phyloP scores from a whole-genome alignment of 2,113 vertebrate species.

The Neolamprologus longior region DNA sequence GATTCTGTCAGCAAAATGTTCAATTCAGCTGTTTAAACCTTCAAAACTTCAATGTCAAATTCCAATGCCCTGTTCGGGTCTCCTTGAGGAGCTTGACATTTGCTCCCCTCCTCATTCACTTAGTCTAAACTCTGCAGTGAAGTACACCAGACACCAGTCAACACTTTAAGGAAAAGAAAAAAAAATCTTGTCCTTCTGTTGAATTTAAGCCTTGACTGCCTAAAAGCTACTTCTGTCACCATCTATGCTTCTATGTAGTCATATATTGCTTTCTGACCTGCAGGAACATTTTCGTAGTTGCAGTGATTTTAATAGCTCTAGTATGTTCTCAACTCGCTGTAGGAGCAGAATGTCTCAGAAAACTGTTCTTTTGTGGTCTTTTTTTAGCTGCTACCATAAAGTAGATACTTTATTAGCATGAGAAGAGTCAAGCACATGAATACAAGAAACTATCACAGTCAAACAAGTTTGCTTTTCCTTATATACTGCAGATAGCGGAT shows the following conservation, averaged over 20 bases:
- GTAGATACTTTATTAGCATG: background rate
- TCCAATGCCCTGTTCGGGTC: background rate
- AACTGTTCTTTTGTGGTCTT: background rate
- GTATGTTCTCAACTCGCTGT: rapidly evolving
- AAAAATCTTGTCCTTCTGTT: background rate
- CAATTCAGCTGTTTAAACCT: background rate
- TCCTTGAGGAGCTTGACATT: background rate
- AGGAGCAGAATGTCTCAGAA: background rate
- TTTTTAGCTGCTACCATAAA: background rate
- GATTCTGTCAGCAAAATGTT: background rate
- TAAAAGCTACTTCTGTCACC: background rate
- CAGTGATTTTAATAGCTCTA: background rate
- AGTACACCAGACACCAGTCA: background rate
- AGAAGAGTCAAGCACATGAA: background rate
- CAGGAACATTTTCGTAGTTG: background rate
- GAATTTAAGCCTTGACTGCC: background rate
- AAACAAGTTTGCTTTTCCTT: background rate
- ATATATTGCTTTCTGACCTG: background rate
- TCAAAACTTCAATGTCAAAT: background rate
- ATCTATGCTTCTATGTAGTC: background rate
- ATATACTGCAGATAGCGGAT: background rate
- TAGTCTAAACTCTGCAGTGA: background rate
- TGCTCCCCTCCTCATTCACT: background rate
- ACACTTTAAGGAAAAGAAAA: background rate
- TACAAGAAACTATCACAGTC: background rate